Evolutionary conservation across 2,113 vertebrate species (phyloP), one percentile per base, ranked within the genome.

Genomic region (Ammospiza nelsoni): DNA sequence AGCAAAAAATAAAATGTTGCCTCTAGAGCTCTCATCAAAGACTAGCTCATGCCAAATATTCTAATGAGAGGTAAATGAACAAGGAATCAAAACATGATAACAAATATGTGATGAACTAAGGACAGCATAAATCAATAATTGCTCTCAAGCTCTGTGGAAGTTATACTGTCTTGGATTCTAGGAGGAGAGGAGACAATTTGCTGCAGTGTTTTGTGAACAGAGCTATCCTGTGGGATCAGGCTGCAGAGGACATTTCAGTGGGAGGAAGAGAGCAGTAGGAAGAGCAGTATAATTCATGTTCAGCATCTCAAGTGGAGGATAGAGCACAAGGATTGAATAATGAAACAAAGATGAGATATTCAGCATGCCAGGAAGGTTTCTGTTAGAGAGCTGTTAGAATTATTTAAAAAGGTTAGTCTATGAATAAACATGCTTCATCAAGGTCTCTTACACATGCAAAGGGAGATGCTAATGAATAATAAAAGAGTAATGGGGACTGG

Each of bases 391-490:
- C 98, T 99, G 98, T 98, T 98, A 98, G 98, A 99, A 99, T 99
- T 99, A 99, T 99, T 99, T 98, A 98, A 99, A 99, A 99, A 99
- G 99, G 99, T 99, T 99, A 99, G 98, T 98, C 98, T 98, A 99
- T 99, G 99, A 99, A 99, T 99, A 99, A 99, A 99, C 98, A 99
- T 99, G 97, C 97, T 98, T 98, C 98, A 99, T 99, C 99, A 99
- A 99, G 99, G 98, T 98, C 98, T 98, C 98, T 99, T 98, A 98
- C 97, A 97, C 97, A 96, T 98, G 98, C 98, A 98, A 98, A 97
- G 98, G 98, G 98, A 98, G 98, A 99, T 98, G 97, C 98, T 99
- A 99, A 99, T 99, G 98, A 99, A 99, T 99, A 99, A 99, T 99
- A 98, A 99, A 99, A 98, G 97, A 98, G 97, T 98, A 98, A 98